A percentile compares a stretch with the other conserved stretches of the same genome.
phyloP scores from a whole-genome alignment of 2,888 invertebrate genomes.

The Frankliniella fusca region DNA sequence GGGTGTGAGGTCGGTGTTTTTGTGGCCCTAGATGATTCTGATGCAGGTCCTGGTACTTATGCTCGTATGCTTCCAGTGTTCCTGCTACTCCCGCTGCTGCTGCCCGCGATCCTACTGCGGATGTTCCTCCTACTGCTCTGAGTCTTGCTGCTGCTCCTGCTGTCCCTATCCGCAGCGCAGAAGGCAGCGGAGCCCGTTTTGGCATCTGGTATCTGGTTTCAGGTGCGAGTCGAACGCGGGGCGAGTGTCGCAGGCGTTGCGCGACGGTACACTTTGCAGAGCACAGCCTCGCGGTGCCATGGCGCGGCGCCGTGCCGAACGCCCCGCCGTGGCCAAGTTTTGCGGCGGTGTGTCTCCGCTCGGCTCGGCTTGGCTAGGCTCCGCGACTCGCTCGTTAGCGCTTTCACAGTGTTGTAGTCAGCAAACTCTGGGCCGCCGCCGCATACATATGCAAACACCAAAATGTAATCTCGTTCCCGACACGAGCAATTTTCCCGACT shows the following conservation, averaged over 20 bases:
- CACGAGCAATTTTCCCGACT: conserved; percentile 26
- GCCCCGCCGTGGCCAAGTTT: neutral
- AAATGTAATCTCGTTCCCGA: conserved; percentile 25
- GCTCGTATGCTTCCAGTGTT: too few species aligned
- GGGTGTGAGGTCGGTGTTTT: too few species aligned
- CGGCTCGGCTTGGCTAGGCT: too few species aligned
- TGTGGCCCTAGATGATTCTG: too few species aligned
- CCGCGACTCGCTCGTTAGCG: conserved; percentile 2
- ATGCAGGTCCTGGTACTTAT: too few species aligned
- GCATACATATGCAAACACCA: conserved; percentile 26
- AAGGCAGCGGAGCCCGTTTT: too few species aligned
- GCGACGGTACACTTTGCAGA: neutral
- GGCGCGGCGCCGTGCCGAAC: neutral
- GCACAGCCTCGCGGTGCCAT: neutral
- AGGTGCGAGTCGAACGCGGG: neutral
- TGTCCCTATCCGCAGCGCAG: too few species aligned
- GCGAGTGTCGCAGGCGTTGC: neutral
- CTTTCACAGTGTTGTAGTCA: conserved; percentile 26
- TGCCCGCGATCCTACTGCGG: too few species aligned
- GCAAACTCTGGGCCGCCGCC: neutral
- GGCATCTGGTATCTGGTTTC: too few species aligned
- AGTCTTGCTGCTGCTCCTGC: too few species aligned
- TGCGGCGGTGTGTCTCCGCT: neutral
- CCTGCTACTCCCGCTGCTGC: too few species aligned
- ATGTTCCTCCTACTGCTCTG: too few species aligned